phyloP scores from a whole-genome alignment of 2,888 invertebrate genomes.

The Adelognathus sp. region DNA sequence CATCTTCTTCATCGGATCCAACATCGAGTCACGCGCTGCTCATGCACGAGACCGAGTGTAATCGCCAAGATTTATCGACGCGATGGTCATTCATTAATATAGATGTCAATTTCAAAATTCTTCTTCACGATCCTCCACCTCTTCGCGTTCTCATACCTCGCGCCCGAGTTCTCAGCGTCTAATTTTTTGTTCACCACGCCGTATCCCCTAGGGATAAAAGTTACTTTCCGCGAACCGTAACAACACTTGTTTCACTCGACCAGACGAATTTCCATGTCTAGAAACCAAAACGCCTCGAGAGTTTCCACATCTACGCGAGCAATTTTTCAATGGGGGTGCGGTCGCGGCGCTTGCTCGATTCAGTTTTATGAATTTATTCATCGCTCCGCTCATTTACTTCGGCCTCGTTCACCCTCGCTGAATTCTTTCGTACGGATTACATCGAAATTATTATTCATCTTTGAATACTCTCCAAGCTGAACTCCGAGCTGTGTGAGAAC shows the following conservation, averaged over 20 bases:
- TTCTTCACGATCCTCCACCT: neutral
- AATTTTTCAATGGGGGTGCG: constrained; percentile 40
- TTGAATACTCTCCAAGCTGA: neutral
- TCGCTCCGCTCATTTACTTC: constrained; percentile 35
- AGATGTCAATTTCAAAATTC: constrained; percentile 42
- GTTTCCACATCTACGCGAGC: constrained; percentile 20
- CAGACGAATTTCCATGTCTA: constrained; percentile 34
- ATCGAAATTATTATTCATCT: neutral
- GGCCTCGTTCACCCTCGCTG: neutral
- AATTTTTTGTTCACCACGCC: constrained; percentile 32
- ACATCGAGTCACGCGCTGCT: constrained; percentile 23
- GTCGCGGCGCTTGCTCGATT: constrained; percentile 9
- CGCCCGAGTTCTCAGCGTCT: constrained; percentile 2
- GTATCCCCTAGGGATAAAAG: neutral
- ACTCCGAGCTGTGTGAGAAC: neutral
- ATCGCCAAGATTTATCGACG: constrained; percentile 49
- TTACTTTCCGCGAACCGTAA: constrained; percentile 4
- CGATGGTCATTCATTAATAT: constrained; percentile 45
- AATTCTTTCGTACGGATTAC: neutral
- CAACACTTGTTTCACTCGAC: constrained; percentile 33
- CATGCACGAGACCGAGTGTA: constrained; percentile 14
- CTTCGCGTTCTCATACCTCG: neutral
- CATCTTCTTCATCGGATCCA: constrained; percentile 22
- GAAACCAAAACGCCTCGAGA: constrained; percentile 16
- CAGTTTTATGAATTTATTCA: constrained; percentile 27